Percentiles rank a stretch among this genome's conserved stretches.
phyloP scores from a whole-genome alignment of 2,797 vertebrate species.

The Parauchenoglanis punctatus region DNA sequence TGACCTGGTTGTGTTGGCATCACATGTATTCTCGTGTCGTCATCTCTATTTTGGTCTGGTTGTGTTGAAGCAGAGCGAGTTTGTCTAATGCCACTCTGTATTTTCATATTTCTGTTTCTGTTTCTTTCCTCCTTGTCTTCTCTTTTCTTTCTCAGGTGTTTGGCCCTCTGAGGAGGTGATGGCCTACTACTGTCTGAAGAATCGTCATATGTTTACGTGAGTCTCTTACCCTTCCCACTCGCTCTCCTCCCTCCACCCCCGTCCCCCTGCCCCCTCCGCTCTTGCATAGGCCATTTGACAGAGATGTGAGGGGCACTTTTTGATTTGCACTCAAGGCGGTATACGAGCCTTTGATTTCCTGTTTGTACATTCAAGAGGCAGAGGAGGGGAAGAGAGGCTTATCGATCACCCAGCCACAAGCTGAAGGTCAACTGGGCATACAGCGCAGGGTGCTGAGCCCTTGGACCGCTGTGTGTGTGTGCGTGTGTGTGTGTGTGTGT shows the following conservation, averaged over 20 bases:
- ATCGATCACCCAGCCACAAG: constrained; percentile 86
- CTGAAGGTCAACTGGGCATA: constrained; percentile 86
- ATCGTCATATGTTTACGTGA: constrained; percentile 90
- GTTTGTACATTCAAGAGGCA: constrained; percentile 83
- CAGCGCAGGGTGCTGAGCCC: constrained; percentile 49
- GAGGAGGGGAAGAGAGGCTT: constrained; percentile 83
- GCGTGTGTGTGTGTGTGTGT: constrained; percentile 45
- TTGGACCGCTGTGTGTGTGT: constrained; percentile 35
- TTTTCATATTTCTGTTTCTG: background rate
- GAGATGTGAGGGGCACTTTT: constrained; percentile 86
- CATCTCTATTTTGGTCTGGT: background rate
- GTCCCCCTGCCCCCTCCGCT: constrained; percentile 49
- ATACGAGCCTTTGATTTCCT: constrained; percentile 95
- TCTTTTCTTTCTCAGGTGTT: constrained; percentile 75
- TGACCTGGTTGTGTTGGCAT: background rate
- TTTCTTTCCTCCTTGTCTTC: constrained; percentile 17
- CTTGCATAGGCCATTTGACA: constrained; percentile 66
- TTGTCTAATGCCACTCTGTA: background rate
- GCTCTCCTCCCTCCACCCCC: constrained; percentile 66
- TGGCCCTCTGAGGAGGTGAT: constrained; percentile 98
- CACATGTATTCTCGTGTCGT: background rate
- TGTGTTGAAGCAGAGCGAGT: background rate
- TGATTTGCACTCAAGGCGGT: constrained; percentile 97
- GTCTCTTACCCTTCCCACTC: constrained; percentile 60
- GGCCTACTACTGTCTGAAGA: constrained; percentile 96